Evolutionary conservation across 2,113 vertebrate species (phyloP), one percentile per base, ranked within the genome.

Genomic region (Pheucticus melanocephalus): DNA sequence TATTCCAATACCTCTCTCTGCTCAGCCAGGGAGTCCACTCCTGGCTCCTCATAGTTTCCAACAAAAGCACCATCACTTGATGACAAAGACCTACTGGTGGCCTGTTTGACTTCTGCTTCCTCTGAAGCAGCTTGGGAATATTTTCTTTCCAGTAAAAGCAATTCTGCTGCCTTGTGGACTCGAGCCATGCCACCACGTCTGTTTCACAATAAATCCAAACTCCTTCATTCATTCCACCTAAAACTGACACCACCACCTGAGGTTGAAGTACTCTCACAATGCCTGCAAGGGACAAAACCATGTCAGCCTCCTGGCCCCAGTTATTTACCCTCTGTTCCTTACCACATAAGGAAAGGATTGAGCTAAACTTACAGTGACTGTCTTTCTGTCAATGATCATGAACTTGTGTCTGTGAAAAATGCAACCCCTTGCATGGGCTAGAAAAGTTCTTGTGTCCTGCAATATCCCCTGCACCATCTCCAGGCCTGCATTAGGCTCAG

Each of bases 141-240:
- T 33, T 57, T 82, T 60, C 33, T 75, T 87, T 37, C 44, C 28
- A 60, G 28, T 57, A 57, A 70, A 73, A 86, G 35, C 30, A 71
- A 40, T 27, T 50, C 47, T 45, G 45, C 33, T 5, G 1, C 54
- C 37, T 44, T 56, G 33, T 51, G 40, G 64, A n/a, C 25, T 68
- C 0, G 0, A 91, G 53, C 33, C n/a, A 17, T 16, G n/a, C 56
- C 15, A 59, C 33, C 39, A 33, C 16, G 11, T 65, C 30, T 2
- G 1, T 37, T 68, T 42, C 40, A n/a, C 30, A 68, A 27, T 1
- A 1, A 90, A 66, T 18, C 59, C 69, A 75, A 82, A 76, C 13
- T 37, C 45, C 30, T 64, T 59, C 42, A 23, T 70, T 73, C 64
- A 4, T 23, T 35, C 64, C 39, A 71, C 47, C 56, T 63, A 66